Base-by-base conservation (phyloP, 2,888 invertebrate genomes). In the Meganola albula region DNA sequence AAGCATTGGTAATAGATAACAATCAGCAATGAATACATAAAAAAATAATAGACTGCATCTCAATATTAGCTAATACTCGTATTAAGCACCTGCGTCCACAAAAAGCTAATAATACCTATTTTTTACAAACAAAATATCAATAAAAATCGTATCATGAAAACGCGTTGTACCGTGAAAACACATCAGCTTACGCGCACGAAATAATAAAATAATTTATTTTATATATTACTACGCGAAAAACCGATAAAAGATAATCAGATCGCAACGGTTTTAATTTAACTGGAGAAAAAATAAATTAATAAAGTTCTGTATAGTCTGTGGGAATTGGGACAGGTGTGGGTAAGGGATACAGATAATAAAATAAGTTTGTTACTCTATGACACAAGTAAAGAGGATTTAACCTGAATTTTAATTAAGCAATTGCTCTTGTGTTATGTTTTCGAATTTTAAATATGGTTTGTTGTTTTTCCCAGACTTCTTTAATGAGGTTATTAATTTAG, bases 181-280 rank as follows among this genome's bases (percentile, higher is more conserved):
- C 72, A 80, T 83, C 80, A 65, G 80, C 74, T 82, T 79, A 80
- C 59, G 45, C 22, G 38, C 46, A 34, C 45, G 42, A 60, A 60
- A 60, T 62, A 66, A 58, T 58, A 50, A 51, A 77, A 70, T 75
- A 74, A 74, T 68, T 69, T 69, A 71, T 69, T 51, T 53, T 49
- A 49, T 61, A 57, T 56, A 46, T 53, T 49, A 42, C 39, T 33
- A 33, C 14, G 21, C 44, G 37, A 44, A 49, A 53, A 58, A 57
- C 59, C 69, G 64, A 68, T 71, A 67, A 62, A 74, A 77, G 69
- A 80, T 84, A 83, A 86, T 82, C 84, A 83, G 82, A 82, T 84
- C n/a, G n/a, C n/a, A 74, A 77, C 68, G 70, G 71, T 78, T 75
- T 83, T 84, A 82, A 83, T 76, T 66, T 64, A 36, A 48, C 44